Evolutionary conservation across 1,140 invertebrate genomes (phyloP), one percentile per base, ranked within the genome.

Genomic region (Rhopalosiphum padi): DNA sequence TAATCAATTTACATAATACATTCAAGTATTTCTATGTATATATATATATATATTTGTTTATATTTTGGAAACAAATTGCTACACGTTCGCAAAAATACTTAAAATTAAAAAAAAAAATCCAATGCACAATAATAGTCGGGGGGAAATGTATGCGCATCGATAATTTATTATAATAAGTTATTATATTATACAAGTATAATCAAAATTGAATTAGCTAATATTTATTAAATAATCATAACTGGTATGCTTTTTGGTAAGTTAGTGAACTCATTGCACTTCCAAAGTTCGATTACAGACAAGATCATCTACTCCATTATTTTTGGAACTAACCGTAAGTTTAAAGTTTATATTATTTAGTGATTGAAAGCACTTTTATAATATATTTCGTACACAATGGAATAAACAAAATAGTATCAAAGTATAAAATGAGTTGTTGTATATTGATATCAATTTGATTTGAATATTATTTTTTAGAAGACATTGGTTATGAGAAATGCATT

Each of bases 371-470:
- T 51, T 85, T 92, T 82, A 91, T 77, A 91, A 77, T 82, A 77
- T 22, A 83, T 83, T 92, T 46, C n/a, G 30, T 60, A 90, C n/a
- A 37, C 37, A 37, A 41, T 37, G 46, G 51, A 91, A n/a, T 48
- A 92, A 77, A 85, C 60, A 85, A 86, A 93, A 93, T 86, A 51
- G 48, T 93, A 93, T 85, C 51, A 93, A 93, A 93, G 35, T 93
- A 93, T 83, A 93, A 93, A 93, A 93, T 93, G 60, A 86, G 35
- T 85, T 93, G 43, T 92, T 30, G 82, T 93, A 82, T 53, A 86
- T 93, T 22, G 37, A 93, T 90, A 77, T 77, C 60, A 77, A 77
- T 21, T 77, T 77, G 60, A 77, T 77, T 77, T 90, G 41, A 90
- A 60, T 90, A 90, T 41, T 90, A 43, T 60, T 89, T 43, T 90